Percentiles rank a stretch among this genome's conserved stretches.
These are phyloP conservation scores for Brassicogethes aeneus DNA, from an alignment of 2,888 invertebrate genomes.

Conservation along the genomic window DNA sequence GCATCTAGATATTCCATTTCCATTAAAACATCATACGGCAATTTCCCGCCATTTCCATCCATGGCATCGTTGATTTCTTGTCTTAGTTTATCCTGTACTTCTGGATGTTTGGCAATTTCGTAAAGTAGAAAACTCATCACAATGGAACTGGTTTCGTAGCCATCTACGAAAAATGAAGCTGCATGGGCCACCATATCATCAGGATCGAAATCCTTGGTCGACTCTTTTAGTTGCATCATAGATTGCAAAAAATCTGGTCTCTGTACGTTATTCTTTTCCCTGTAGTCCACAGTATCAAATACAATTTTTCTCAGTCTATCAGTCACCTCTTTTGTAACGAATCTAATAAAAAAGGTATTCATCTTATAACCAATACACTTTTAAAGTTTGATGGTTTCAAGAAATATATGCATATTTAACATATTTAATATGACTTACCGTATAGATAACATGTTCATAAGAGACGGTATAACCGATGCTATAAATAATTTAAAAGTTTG, in stretches of 20 bases:
- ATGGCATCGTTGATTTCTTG: conserved; percentile 37
- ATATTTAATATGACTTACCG: too few relatives aligned
- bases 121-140: conserved; percentile 41
- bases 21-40: conserved; percentile 42
- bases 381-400: too few relatives aligned
- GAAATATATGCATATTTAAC: too few relatives aligned
- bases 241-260: conserved; percentile 41
- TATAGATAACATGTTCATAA: too few relatives aligned
- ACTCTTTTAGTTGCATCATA: conserved; percentile 30
- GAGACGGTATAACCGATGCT: too few relatives aligned
- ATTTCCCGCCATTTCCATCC: conserved; percentile 31
- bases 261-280: conserved; percentile 34
- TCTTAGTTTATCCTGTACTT: conserved; percentile 38
- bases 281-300: conserved; percentile 30
- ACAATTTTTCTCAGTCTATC: conserved; percentile 32
- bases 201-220: conserved; percentile 27
- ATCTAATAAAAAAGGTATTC: conserved; percentile 7
- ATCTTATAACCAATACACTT: too few relatives aligned
- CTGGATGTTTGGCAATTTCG: conserved; percentile 41
- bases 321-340: conserved; percentile 18
- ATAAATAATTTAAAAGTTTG: conserved; percentile 10
- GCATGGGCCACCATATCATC: conserved; percentile 46
- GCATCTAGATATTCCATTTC: conserved; percentile 44
- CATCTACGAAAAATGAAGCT: conserved; percentile 46
- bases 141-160: conserved; percentile 47